Base-by-base conservation (phyloP, 2,888 invertebrate genomes). In the Machimus rusticus region DNA sequence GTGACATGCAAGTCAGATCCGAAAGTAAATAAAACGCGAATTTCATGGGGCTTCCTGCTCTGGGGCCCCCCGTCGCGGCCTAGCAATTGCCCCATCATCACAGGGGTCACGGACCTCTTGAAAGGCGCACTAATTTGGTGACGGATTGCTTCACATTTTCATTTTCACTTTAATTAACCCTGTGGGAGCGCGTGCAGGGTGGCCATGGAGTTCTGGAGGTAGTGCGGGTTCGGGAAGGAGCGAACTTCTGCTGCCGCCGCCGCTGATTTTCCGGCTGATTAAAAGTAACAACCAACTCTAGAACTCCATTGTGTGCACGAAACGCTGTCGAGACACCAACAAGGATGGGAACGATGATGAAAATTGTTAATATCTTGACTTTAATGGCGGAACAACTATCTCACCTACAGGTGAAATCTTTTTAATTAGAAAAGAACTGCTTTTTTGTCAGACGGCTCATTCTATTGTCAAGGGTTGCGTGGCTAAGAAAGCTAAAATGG, bases 11-110 rank as follows among this genome's bases (percentile, higher is more conserved):
- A 79, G 46, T 51, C 6, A 19, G 28, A 79, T 79, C 79, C 66
- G 31, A 79, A 79, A 79, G 79, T 51, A 79, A 79, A 79, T 79
- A 79, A 79, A 79, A 79, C 55, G 79, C 79, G 79, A 79, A 79
- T 79, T 79, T 79, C 31, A 79, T 55, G 79, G n/a, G 23, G 39
- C 51, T 79, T 79, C 79, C 51, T 79, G 43, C 34, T 14, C 16
- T 79, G 43, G 43, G 55, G 5, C n/a, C 19, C 55, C 55, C 12
- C 14, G 43, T 66, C 14, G 43, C 4, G 12, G 66, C 66, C 9
- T 23, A 12, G 23, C 66, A 66, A 66, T 66, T 66, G 66, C 66
- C 66, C 46, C 37, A n/a, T 46, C 43, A 23, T 79, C 0, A n/a
- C 9, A 12, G n/a, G 79, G 79, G 79, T 79, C 79, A 79, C 79